These are phyloP conservation scores for Netelia virgata DNA, from an alignment of 2,888 invertebrate genomes.

Conservation along the genomic window DNA sequence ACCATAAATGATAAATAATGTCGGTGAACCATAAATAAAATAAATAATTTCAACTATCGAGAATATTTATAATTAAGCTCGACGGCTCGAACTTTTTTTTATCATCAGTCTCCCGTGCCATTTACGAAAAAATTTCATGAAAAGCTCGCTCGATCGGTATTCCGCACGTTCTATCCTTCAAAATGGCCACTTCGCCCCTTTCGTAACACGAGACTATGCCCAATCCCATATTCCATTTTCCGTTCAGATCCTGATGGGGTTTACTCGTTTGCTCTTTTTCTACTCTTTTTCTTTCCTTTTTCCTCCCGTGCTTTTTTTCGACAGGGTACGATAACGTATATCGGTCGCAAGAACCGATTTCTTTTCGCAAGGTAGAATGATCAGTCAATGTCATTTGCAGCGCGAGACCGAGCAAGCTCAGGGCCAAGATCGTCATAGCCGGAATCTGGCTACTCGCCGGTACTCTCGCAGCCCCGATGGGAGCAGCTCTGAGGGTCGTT, in stretches of 20 bases:
- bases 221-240: neutral
- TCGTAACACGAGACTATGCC: neutral
- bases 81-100: too few species aligned
- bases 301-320: neutral
- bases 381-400: constrained; percentile 82
- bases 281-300: neutral
- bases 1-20: too few species aligned
- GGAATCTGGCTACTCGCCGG: constrained; percentile 91
- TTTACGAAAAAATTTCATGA: too few species aligned
- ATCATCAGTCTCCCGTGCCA: too few species aligned
- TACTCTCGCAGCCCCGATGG: constrained; percentile 90
- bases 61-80: too few species aligned
- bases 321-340: neutral
- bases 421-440: constrained; percentile 91
- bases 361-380: neutral
- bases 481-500: constrained; percentile 87
- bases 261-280: neutral
- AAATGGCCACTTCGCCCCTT: too few species aligned
- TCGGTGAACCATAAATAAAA: too few species aligned
- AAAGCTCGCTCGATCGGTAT: too few species aligned
- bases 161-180: too few species aligned
- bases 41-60: too few species aligned
- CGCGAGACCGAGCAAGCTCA: constrained; percentile 90
- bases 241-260: neutral
- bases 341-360: neutral